Conservation (phyloP, 2,888 invertebrate genomes). For the Dyspetes luteomarginatus region DNA sequence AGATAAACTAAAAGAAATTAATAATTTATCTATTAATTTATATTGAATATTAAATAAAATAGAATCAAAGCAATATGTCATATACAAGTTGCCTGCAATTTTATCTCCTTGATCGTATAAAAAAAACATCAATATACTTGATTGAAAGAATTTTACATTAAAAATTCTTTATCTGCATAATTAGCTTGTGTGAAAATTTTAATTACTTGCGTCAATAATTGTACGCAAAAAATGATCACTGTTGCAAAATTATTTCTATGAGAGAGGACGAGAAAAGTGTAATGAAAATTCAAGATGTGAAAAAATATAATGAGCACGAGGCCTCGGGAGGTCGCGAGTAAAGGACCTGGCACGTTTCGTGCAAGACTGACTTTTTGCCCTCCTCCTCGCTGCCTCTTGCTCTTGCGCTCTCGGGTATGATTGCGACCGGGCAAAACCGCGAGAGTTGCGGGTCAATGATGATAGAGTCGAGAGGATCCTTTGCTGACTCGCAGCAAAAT, state of each 20-base stretch:
- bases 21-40: no score
- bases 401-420: slow-evolving; percentile 51
- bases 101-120: no score
- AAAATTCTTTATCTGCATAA: no score
- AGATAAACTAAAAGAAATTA: no score
- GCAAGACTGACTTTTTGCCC: slow-evolving; percentile 16
- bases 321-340: slow-evolving; percentile 44
- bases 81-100: no score
- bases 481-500: slow-evolving; percentile 63
- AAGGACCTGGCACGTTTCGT: slow-evolving; percentile 64
- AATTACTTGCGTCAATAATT: not conserved
- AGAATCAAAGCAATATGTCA: no score
- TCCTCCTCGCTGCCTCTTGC: slow-evolving; percentile 7
- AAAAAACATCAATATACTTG: no score
- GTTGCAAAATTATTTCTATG: not conserved
- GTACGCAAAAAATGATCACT: not conserved
- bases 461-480: slow-evolving; percentile 68
- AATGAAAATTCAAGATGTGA: slow-evolving; percentile 11
- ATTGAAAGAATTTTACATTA: no score
- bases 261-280: not conserved
- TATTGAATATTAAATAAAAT: no score
- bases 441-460: slow-evolving; percentile 70
- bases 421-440: slow-evolving; percentile 67
- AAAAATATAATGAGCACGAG: slow-evolving; percentile 32
- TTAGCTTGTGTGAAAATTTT: not conserved